Percentiles rank a stretch among this genome's conserved stretches.
Evolutionary conservation across 2,888 invertebrate genomes (phyloP).

Genomic region (Watsonalla binaria): DNA sequence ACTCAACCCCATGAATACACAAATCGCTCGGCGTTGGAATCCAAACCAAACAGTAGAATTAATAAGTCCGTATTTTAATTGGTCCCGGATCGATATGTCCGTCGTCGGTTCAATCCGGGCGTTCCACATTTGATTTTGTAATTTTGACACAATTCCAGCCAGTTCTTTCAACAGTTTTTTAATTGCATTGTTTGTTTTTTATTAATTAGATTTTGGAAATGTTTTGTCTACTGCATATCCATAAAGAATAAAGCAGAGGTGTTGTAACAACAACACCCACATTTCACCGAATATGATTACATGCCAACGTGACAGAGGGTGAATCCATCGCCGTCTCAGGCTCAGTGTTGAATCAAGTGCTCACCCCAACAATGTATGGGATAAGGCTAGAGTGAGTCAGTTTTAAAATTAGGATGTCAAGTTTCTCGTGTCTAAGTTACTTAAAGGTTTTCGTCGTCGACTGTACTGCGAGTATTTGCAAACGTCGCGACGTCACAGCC

Average conservation of each 20-base stretch:
- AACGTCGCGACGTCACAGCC: conserved; percentile 4
- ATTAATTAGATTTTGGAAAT: neutral
- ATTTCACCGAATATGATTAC: too few species aligned
- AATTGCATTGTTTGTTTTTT: neutral
- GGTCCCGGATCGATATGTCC: conserved; percentile 22
- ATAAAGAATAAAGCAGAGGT: too few species aligned
- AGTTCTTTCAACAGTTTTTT: conserved; percentile 1
- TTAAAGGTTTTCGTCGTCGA: conserved; percentile 11
- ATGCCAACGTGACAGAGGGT: too few species aligned
- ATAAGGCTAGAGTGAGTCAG: too few species aligned
- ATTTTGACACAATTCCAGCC: conserved; percentile 34
- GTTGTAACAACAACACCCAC: too few species aligned
- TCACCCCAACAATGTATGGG: too few species aligned
- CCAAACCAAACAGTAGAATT: conserved; percentile 8
- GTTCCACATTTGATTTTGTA: conserved; percentile 31
- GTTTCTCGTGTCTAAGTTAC: too few species aligned
- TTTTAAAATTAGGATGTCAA: too few species aligned
- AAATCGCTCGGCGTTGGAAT: neutral
- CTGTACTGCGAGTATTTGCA: conserved; percentile 4
- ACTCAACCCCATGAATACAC: neutral
- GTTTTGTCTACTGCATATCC: neutral
- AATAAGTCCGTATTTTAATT: conserved; percentile 27
- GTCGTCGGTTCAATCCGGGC: conserved; percentile 2
- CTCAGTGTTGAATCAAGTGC: too few species aligned
- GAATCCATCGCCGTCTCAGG: too few species aligned